phyloP scores from a whole-genome alignment of 2,888 invertebrate genomes.

The Acleris literana region DNA sequence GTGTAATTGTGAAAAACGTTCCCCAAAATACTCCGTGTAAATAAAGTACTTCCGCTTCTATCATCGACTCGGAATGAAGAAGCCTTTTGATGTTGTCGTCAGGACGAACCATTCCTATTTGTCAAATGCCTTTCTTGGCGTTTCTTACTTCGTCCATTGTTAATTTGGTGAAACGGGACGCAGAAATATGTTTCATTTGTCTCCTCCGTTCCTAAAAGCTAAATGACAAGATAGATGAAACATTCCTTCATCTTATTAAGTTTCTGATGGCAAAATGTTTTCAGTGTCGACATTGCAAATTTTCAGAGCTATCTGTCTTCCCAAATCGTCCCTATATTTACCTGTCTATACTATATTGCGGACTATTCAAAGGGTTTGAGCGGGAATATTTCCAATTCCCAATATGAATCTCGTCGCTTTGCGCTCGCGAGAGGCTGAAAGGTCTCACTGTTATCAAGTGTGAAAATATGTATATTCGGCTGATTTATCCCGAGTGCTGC shows the following conservation, averaged over 20 bases:
- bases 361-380: conserved; percentile 9
- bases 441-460: conserved; percentile 34
- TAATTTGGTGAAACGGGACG: conserved; percentile 17
- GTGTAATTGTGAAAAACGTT: conserved; percentile 37
- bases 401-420: conserved; percentile 7
- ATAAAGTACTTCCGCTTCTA: conserved; percentile 22
- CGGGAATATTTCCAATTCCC: conserved; percentile 10
- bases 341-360: neutral
- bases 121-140: conserved; percentile 17
- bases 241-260: no score
- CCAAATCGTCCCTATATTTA: no score
- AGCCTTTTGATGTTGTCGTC: conserved; percentile 6
- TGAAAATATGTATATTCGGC: conserved; percentile 47
- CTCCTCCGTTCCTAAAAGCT: conserved; percentile 27
- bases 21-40: conserved; percentile 27
- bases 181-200: conserved; percentile 21
- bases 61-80: neutral
- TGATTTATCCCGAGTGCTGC: conserved; percentile 45
- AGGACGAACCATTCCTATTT: conserved; percentile 5
- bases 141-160: conserved; percentile 18
- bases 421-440: conserved; percentile 23
- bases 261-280: neutral
- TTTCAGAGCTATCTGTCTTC: neutral
- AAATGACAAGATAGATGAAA: no score
- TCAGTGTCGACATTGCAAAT: neutral